A percentile compares a stretch with the other conserved stretches of the same genome.
phyloP scores from a whole-genome alignment of 2,113 vertebrate genomes.

The Passer montanus region DNA sequence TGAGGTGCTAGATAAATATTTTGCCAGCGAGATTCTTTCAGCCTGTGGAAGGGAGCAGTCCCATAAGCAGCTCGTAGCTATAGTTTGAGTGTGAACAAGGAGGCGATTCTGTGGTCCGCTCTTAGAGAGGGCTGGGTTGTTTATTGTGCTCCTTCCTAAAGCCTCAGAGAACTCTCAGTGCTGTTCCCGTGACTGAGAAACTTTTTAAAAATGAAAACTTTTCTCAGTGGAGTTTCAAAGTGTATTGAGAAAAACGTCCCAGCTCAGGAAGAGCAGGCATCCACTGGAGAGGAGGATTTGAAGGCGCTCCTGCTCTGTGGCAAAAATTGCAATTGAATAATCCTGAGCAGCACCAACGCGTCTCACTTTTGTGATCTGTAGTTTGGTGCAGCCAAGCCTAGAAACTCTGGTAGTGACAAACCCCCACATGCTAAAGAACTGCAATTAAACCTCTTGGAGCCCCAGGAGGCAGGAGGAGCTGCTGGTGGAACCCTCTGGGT shows the following conservation, averaged over 20 bases:
- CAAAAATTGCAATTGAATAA: background rate
- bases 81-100: background rate
- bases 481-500: background rate
- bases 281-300: accelerated
- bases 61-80: background rate
- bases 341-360: accelerated
- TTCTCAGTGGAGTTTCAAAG: background rate
- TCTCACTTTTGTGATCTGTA: background rate
- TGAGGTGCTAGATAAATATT: conserved; percentile 50
- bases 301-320: background rate
- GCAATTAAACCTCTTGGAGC: no score
- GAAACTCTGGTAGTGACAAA: background rate
- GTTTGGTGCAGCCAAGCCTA: background rate
- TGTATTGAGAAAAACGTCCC: background rate
- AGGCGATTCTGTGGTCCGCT: background rate
- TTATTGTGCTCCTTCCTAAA: background rate
- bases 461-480: accelerated
- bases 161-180: background rate
- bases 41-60: background rate
- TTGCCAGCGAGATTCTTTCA: background rate
- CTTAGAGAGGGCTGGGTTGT: background rate
- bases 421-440: accelerated
- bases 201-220: background rate
- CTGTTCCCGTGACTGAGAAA: background rate
- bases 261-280: background rate